Evolutionary conservation across 2,113 vertebrate genomes (phyloP), one percentile per base, ranked within the genome.

Genomic region (Brachyistius frenatus): DNA sequence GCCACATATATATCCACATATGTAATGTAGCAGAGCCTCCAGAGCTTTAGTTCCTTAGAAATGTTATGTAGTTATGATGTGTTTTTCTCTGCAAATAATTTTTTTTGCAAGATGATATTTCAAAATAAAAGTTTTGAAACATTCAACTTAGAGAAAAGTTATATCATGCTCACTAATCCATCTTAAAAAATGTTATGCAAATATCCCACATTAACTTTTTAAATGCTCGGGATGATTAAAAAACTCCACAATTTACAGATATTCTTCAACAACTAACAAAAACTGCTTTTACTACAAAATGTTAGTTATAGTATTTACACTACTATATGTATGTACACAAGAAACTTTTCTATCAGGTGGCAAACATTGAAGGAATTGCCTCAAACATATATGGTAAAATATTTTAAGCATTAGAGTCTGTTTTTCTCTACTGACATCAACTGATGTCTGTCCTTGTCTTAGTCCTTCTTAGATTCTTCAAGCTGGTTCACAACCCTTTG

Each of bases 81-180:
- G 13, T 6, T 39, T 55, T 76, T 49, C 54, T 50, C n/a, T 61
- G 53, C 30, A 75, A 46, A 57, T 11, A 74, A 63, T 35, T 66
- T 61, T 23, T 52, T 8, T 62, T 14, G 4, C 23, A 16, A 32
- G 23, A 62, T 68, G 32, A 13, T 50, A 5, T 73, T 44, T 44
- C 35, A 46, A 62, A 68, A 36, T 15, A 77, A 14, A 52, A 7
- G 49, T 15, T 14, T 23, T 52, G 14, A 23, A 52, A 52, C 49
- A 5, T 52, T 52, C 16, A 2, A 7, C 14, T 7, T 14, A 23
- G 49, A 23, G 49, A 52, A 23, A 52, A 52, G 49, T 52, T n/a
- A 44, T 11, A 11, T 41, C 7, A 41, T 7, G 39, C 37, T 37
- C 39, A 41, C 6, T 41, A 8, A 5, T 41, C 1, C 37, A 37